Base-by-base conservation (phyloP, 2,888 invertebrate genomes). In the Temnothorax rugatulus region DNA sequence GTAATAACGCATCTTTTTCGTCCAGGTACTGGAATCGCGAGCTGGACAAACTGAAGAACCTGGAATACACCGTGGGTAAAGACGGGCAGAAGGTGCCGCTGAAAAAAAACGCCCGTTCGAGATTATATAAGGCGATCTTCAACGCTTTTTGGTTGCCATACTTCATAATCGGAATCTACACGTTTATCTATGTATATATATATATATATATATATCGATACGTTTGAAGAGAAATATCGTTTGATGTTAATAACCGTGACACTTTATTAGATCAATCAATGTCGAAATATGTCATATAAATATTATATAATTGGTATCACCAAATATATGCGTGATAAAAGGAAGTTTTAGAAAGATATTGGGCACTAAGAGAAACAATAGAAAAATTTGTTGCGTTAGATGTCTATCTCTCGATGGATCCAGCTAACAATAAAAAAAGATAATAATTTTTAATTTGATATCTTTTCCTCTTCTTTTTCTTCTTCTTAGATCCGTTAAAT, bases 91-190 rank as follows among this genome's bases (percentile, higher is more conserved):
- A 90, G n/a, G 75, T 87, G 2, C 41, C 25, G 7, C 63, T 63
- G 0, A 76, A 87, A 1, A 81, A 71, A 4, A 84, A 84, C 0
- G 79, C 91, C n/a, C 91, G 93, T 38, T 3, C 29, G 29, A 29
- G 2, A 29, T 29, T 29, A 29, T 29, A 29, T 3, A 29, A 29
- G 3, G 29, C 96, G 0, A 87, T 96, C 34, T 41, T 95, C 4
- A 91, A 95, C 25, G 92, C 95, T 7, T 96, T 95, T 92, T 95
- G 95, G 85, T 21, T 86, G 47, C 87, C 91, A n/a, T 93, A 94
- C 52, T 11, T 91, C 0, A 11, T 54, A 1, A 57, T 91, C 7
- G 90, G 91, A 9, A 0, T 91, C 0, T 69, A 91, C 0, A 0
- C 86, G 3, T 59, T 90, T 0, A 0, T 92, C 0, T 88, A 92